phyloP scores from a whole-genome alignment of 2,888 invertebrate genomes.

The Chrysolina americana region DNA sequence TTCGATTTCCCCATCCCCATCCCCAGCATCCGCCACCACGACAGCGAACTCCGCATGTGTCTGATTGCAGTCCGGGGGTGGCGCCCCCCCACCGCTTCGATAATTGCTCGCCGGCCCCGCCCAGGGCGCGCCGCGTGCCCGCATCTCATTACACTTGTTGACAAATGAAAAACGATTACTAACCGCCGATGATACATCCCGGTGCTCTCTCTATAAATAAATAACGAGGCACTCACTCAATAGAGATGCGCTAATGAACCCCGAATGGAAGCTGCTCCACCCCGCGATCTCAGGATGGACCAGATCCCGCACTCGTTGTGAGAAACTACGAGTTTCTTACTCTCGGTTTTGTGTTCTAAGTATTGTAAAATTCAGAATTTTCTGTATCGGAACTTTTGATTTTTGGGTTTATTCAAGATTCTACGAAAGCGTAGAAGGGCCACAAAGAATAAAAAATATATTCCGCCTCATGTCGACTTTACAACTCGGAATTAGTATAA shows the following conservation, averaged over 20 bases:
- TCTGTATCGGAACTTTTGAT: no score
- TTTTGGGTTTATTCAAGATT: no score
- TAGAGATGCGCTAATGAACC: conserved; percentile 42
- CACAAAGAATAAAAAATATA: no score
- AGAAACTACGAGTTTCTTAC: no score
- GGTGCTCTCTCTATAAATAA: conserved; percentile 42
- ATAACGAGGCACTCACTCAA: background rate
- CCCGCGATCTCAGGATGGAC: background rate
- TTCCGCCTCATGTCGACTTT: no score
- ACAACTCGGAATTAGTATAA: no score
- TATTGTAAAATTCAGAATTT: no score
- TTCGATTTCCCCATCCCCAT: background rate
- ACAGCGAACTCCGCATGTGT: background rate
- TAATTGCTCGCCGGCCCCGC: conserved; percentile 68
- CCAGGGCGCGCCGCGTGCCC: conserved; percentile 69
- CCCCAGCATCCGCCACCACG: conserved; percentile 10
- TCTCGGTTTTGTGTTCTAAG: no score
- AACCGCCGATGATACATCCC: conserved; percentile 44
- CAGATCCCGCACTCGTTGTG: no score
- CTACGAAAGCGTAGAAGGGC: no score
- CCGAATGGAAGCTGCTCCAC: conserved; percentile 9
- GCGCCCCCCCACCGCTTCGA: conserved; percentile 63
- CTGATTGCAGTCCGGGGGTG: conserved; percentile 55
- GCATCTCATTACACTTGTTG: conserved; percentile 71
- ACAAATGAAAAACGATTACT: conserved; percentile 66